Evolutionary conservation across 2,113 vertebrate species (phyloP).

Genomic region (Phylloscopus whistleri): DNA sequence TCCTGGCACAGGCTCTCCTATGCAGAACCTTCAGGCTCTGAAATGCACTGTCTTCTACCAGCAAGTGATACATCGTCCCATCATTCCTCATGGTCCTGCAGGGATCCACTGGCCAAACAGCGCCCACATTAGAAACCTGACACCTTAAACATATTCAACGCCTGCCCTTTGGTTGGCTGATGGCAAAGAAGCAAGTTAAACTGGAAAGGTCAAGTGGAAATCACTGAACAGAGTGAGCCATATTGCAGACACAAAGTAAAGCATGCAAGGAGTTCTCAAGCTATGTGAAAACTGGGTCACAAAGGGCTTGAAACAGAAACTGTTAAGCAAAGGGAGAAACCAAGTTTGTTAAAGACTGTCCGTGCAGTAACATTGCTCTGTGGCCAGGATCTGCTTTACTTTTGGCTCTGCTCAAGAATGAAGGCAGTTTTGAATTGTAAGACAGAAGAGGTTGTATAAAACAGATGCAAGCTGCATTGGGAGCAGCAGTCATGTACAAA

Average conservation of each 20-base stretch:
- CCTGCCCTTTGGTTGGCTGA: background rate
- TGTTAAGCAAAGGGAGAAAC: constrained; percentile 21
- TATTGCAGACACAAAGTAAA: background rate
- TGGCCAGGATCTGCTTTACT: background rate
- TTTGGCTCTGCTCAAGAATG: background rate
- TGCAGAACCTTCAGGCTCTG: background rate
- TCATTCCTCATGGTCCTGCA: background rate
- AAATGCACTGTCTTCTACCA: background rate
- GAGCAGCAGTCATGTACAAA: background rate
- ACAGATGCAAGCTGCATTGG: background rate
- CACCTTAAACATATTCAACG: background rate
- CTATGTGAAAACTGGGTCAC: background rate
- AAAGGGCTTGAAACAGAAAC: constrained; percentile 10
- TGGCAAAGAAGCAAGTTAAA: background rate
- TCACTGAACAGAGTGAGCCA: background rate
- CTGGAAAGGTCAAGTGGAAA: background rate
- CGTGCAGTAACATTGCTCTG: background rate
- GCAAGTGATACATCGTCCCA: background rate
- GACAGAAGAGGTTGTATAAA: background rate
- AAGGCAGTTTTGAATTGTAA: background rate
- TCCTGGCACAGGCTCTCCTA: background rate
- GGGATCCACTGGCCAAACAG: background rate
- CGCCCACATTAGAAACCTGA: background rate
- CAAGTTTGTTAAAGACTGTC: background rate
- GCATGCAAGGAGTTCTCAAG: background rate